Percentiles rank a stretch among this genome's conserved stretches.
Conservation (phyloP, 2,113 vertebrate genomes). For the Arothron firmamentum region DNA sequence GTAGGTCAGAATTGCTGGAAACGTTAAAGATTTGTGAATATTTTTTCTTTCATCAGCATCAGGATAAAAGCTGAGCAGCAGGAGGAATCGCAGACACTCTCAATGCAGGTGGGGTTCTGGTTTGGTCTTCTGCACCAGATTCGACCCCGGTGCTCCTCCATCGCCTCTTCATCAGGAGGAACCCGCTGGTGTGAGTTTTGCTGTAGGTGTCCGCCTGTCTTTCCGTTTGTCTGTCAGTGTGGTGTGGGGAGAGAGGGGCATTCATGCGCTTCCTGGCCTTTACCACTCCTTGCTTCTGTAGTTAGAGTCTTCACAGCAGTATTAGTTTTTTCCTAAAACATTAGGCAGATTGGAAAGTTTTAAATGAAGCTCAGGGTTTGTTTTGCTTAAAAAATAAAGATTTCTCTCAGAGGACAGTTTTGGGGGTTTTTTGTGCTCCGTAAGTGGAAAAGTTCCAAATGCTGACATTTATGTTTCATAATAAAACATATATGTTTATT, state of each 20-base stretch:
- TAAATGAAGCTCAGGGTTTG: constrained; percentile 50
- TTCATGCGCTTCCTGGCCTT: constrained; percentile 34
- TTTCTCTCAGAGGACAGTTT: constrained; percentile 53
- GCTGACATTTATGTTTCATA: neutral
- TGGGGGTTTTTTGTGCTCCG: constrained; percentile 47
- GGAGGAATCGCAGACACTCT: too few relatives aligned
- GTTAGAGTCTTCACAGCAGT: constrained; percentile 32
- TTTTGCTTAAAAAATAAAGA: constrained; percentile 45
- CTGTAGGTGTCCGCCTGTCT: constrained; percentile 9
- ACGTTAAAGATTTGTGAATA: neutral
- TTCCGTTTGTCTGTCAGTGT: constrained; percentile 34
- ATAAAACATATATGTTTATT: too few relatives aligned
- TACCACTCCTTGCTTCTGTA: constrained; percentile 35
- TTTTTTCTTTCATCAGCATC: neutral
- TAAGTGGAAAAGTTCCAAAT: constrained; percentile 51
- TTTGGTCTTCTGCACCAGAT: neutral
- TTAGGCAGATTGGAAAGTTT: constrained; percentile 58
- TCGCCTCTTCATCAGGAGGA: constrained; percentile 1
- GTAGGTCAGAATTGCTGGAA: constrained; percentile 28
- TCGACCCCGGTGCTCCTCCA: neutral
- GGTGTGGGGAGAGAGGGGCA: constrained; percentile 13
- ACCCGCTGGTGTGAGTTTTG: neutral
- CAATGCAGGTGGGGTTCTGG: neutral
- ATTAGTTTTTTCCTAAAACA: constrained; percentile 63
- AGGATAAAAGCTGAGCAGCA: neutral